Base-by-base conservation (phyloP, 2,888 invertebrate genomes). In the Nemurella pictetii region DNA sequence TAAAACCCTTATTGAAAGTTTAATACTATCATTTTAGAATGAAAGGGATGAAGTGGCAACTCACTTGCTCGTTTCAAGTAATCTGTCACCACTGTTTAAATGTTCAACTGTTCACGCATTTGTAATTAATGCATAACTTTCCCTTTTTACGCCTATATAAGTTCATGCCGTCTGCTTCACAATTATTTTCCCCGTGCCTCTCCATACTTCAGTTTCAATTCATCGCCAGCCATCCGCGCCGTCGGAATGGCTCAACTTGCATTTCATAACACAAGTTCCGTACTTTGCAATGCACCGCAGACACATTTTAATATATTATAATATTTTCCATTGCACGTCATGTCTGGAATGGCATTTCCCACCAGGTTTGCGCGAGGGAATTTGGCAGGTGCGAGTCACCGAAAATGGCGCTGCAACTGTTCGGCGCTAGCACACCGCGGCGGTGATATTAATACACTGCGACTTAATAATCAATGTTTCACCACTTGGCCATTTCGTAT, bases 401-500 rank as follows among this genome's bases (percentile, higher is more conserved):
- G 55, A 3, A 55, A 55, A 55, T 55, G 55, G 55, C 55, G 55
- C 20, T 20, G 5, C 55, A 3, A 55, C 55, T n/a, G n/a, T n/a
- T n/a, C n/a, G n/a, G n/a, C 9, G 1, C 55, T 7, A 55, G 55
- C n/a, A n/a, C n/a, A 7, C 20, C 55, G 55, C 5, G 12, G 15
- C 55, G 55, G 12, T 55, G 55, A 55, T 55, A 55, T 55, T 55
- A 55, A 55, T 55, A 55, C 55, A 55, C 55, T 55, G 55, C 55
- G 55, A 55, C 55, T 55, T 55, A 55, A 55, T 55, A 55, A 55
- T 55, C 55, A 55, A 55, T 78, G 29, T 78, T 78, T 27, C 78
- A 78, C 20, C 29, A 25, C 30, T 78, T 29, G 7, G n/a, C 78
- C 29, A 78, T 29, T 78, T 78, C 78, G 20, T 55, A 55, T 55